Evolutionary conservation across 1,140 invertebrate genomes (phyloP), one percentile per base, ranked within the genome.

Genomic region (Leptinotarsa lineolata): DNA sequence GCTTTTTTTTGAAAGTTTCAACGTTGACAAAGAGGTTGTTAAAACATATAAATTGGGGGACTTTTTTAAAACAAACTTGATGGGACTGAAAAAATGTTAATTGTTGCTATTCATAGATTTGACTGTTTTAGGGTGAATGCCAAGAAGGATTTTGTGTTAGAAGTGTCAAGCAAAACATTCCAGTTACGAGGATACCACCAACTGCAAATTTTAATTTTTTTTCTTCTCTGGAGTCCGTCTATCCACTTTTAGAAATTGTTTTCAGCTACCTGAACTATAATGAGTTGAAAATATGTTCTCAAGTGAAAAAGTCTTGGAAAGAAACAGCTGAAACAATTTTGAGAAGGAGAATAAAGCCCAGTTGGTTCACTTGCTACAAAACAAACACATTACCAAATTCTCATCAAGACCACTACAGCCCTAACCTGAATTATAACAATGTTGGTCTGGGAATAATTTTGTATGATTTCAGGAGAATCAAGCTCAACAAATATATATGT

Each of bases 301-400:
- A 76, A 64, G 75, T 81, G 1, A 78, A 76, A 58, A 58, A 68
- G 20, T 70, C 75, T 44, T 81, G 79, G 79, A 70, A 69, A 60
- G 72, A 73, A 46, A 71, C 65, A 58, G 78, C 76, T 0, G 58
- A 76, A 64, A 72, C 30, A 54, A 63, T 74, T 54, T 59, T 81
- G 39, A 46, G 54, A 21, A 79, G 75, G 63, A 69, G 79, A 72
- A 72, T 45, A 15, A 66, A 76, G 30, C 45, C 72, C 4, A 76
- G 77, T 72, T 81, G 79, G 79, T 76, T 79, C 30, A 78, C 78
- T 2, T 79, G 75, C 39, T 81, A 75, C 73, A 76, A 70, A 67
- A 70, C 72, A 16, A 24, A 20, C 8, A 24, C 22, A 54, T 44
- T 18, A 48, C 73, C 72, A 70, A 54, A 54, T 15, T 54, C 48